Base-by-base conservation (phyloP, 2,797 vertebrate genomes). In the Sebastes iracundus region DNA sequence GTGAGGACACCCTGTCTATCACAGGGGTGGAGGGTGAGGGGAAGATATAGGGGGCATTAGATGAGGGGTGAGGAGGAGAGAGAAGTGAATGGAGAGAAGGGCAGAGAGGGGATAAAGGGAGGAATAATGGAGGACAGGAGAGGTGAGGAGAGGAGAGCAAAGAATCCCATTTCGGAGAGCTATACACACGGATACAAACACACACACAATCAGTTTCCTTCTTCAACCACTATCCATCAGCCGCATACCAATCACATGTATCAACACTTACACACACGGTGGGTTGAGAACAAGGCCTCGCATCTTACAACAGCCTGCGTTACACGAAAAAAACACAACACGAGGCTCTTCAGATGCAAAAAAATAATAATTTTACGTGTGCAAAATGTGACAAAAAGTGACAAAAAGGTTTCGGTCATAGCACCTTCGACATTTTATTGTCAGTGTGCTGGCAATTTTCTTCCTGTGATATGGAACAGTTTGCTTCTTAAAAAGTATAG, bases 1-100 rank as follows among this genome's bases (percentile, higher is more conserved):
- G 92, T 92, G 92, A 93, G 88, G 79, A 85, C 81, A 87, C 78
- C 83, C 84, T 92, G 94, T 93, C 94, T 60, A 53, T 92, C 94
- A 93, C 80, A 67, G 80, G 60, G 77, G 60, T 62, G 63, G 67
- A 61, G 66, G 75, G 38, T 46, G 67, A 20, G 73, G 55, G 61
- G 58, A 28, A 49, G 46, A 49, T 49, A 49, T 10, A 32, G 58
- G 25, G 61, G 32, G 6, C 49, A 60, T 73, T 12, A n/a, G 75
- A 63, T 23, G 71, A 73, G 32, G 61, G 71, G 25, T 25, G 74
- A 69, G 61, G 56, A 71, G 16, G 55, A 53, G 74, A 64, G 59
- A 62, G 71, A 23, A 35, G 38, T 79, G 63, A 84, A 82, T 33
- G 72, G 59, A 72, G 69, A 58, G 77, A 63, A 67, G 75, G 69